Base-by-base conservation (phyloP, 2,888 invertebrate genomes). In the Drosophila anomelani region DNA sequence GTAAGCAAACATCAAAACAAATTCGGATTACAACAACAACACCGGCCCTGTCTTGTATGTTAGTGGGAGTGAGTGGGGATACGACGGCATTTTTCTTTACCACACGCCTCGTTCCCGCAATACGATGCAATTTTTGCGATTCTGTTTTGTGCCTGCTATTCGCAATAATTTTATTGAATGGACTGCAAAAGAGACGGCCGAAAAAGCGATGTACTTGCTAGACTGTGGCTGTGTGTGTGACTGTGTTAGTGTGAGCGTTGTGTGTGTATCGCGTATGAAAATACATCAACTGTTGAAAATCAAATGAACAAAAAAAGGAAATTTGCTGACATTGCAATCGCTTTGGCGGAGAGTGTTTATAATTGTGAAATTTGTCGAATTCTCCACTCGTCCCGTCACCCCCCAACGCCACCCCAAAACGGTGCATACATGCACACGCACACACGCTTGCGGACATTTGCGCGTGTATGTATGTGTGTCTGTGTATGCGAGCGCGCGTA, bases 121-220 rank as follows among this genome's bases (percentile, higher is more conserved):
- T 85, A 85, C 85, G 83, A 81, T 85, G 85, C 85, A 85, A 77
- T 87, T 85, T 81, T 73, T 73, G 76, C 75, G 51, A 85, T 80
- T 85, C 86, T 85, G 85, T 85, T 88, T 78, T 85, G 80, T 76
- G 88, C 56, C 75, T 64, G 75, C 46, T 74, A 79, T 88, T 85
- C 88, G 85, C 86, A 85, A 88, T 85, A 88, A 85, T 85, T 81
- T 85, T 84, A 70, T 71, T 85, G 84, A 85, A 85, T 85, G 85
- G 80, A 85, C 81, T 46, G 63, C 70, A 83, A 85, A 85, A 75
- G 80, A 87, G 74, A 83, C 77, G 59, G 54, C 39, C 70, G 59
- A 60, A 88, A 83, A 84, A 77, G 43, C 82, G 79, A 80, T 85
- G 70, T 86, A 86, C 58, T 81, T 71, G 84, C 78, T 71, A 70